Conservation (phyloP, 2,113 vertebrate genomes). For the Eclectus roratus region DNA sequence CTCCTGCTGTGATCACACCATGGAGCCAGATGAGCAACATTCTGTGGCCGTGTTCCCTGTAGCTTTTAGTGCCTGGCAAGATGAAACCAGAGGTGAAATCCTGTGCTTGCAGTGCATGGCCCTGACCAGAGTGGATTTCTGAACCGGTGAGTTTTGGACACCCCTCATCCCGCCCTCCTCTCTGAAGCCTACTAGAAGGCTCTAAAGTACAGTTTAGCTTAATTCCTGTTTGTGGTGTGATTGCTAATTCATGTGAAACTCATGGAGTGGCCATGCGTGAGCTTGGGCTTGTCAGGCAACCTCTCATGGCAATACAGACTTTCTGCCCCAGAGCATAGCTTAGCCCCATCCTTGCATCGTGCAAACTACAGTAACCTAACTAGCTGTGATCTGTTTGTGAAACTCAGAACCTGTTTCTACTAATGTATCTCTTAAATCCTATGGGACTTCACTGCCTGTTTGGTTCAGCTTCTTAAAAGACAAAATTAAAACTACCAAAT, state of each 20-base stretch:
- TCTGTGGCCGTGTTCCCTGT: conserved; percentile 86
- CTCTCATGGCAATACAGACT: not conserved
- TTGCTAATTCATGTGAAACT: not conserved
- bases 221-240: not conserved
- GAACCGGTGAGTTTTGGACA: not conserved
- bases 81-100: not conserved
- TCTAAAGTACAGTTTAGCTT: not conserved
- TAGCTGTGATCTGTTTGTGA: not conserved
- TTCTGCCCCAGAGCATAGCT: not conserved
- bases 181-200: not conserved
- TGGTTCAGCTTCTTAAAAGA: not conserved
- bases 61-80: conserved; percentile 83
- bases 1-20: conserved; percentile 68
- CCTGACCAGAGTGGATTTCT: not conserved
- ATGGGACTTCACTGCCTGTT: not conserved
- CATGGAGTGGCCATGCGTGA: not conserved
- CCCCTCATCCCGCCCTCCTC: not conserved
- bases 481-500: not conserved
- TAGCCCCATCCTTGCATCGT: not conserved
- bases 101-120: accelerated
- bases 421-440: not conserved
- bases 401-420: not conserved
- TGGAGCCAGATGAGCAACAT: conserved; percentile 94
- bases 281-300: not conserved
- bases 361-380: not conserved